Base-by-base conservation (phyloP, 2,888 invertebrate species). In the Rhagonycha fulva region DNA sequence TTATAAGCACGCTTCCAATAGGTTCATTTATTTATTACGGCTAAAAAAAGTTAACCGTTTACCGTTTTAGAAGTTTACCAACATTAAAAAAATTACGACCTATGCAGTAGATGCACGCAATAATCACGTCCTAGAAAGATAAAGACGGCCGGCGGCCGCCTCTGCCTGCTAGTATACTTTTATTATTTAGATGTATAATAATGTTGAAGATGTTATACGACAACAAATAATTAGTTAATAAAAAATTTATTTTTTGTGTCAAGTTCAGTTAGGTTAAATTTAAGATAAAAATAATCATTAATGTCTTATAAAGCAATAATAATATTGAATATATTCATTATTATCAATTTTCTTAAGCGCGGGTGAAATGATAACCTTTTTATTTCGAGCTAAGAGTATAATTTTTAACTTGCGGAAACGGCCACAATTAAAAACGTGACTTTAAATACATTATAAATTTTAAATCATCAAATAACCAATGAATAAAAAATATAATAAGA, bases 321-420 rank as follows among this genome's bases (percentile, higher is more conserved):
- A 68, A 68, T 71, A n/a, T 9, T 47, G 2, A n/a, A 7, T 47
- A 5, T 47, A 71, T 71, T 75, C 61, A n/a, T 70, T 60, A 66
- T 75, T 70, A 75, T 75, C 75, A 68, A 62, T 68, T 71, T 69
- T 76, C 76, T 72, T 72, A 67, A 72, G 72, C 72, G 72, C 72
- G 76, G 72, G 72, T 72, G 72, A 72, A 66, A 14, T 19, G 76
- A 76, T 76, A 76, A 76, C 76, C 76, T 72, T 67, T 76, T 60
- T 23, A 69, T 47, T 70, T n/a, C 9, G 32, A 63, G 23, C 32
- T 47, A n/a, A n/a, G n/a, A n/a, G n/a, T n/a, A n/a, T 24, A 24
- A 26, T 74, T 72, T 68, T 69, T 26, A 14, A n/a, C 69, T 70
- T 60, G 47, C 28, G n/a, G 72, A 24, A 30, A 24, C 24, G n/a